Conservation (phyloP, 2,113 vertebrate species). For the Suncus etruscus region DNA sequence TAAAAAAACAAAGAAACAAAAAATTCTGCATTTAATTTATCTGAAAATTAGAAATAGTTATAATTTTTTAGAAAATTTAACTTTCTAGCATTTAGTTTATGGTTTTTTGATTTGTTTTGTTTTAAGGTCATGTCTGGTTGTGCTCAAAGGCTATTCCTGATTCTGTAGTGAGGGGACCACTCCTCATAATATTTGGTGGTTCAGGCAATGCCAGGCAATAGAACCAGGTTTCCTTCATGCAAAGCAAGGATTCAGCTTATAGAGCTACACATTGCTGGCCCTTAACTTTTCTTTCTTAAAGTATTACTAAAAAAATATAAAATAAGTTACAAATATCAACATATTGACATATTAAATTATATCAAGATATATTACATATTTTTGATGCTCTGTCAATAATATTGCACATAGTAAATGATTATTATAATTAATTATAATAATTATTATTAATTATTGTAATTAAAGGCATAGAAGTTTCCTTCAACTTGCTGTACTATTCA, state of each 20-base stretch:
- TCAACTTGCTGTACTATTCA: background rate
- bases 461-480: background rate
- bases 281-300: background rate
- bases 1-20: too few species aligned
- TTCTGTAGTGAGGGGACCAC: too few species aligned
- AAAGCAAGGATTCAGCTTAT: background rate
- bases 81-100: too few species aligned
- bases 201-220: too few species aligned
- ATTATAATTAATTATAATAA: background rate
- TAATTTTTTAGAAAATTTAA: background rate
- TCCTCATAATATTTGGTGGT: too few species aligned
- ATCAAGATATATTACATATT: background rate
- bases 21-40: background rate
- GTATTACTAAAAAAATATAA: background rate
- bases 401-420: background rate
- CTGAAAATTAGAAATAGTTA: background rate
- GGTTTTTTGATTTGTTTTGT: background rate
- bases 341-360: background rate
- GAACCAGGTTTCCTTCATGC: too few species aligned
- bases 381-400: constrained; percentile 12
- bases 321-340: constrained; percentile 5
- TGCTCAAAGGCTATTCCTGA: too few species aligned
- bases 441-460: background rate
- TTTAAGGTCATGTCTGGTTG: background rate
- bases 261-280: too few species aligned